Conservation (phyloP, 2,888 invertebrate species). For the Folsomia manolachei region DNA sequence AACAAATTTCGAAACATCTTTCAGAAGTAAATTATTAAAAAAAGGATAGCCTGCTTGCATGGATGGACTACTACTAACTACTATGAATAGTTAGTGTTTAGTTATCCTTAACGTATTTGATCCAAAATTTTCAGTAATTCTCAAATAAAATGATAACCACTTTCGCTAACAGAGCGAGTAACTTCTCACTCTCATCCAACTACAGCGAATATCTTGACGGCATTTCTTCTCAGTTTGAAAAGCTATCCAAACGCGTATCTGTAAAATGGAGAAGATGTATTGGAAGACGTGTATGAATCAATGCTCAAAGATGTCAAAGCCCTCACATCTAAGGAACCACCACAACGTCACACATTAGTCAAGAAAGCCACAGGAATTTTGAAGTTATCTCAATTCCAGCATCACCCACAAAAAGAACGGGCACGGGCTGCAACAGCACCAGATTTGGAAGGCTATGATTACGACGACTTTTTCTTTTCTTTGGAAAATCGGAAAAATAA, state of each 20-base stretch:
- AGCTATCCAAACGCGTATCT: slow-evolving; percentile 17
- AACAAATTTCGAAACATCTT: no score
- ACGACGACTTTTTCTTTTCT: slow-evolving; percentile 11
- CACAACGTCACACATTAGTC: slow-evolving; percentile 19
- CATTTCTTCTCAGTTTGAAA: slow-evolving; percentile 19
- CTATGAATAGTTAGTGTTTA: no score
- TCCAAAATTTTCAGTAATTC: neutral
- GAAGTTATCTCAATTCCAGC: slow-evolving; percentile 15
- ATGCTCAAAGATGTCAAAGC: slow-evolving; percentile 22
- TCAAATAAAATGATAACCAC: neutral
- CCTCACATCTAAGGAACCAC: neutral
- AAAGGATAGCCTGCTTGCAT: no score
- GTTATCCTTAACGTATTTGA: no score
- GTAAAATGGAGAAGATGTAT: neutral
- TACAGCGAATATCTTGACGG: neutral
- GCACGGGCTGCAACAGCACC: slow-evolving; percentile 11
- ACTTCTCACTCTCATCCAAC: neutral
- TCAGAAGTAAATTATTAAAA: no score
- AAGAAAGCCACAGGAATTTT: slow-evolving; percentile 31
- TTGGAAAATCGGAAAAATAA: slow-evolving; percentile 6
- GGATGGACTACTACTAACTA: no score
- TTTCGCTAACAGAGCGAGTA: neutral
- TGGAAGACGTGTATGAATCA: slow-evolving; percentile 29
- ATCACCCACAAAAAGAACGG: neutral
- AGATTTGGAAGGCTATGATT: slow-evolving; percentile 14